Conservation (phyloP, 2,888 invertebrate species). For the Euphydryas editha region DNA sequence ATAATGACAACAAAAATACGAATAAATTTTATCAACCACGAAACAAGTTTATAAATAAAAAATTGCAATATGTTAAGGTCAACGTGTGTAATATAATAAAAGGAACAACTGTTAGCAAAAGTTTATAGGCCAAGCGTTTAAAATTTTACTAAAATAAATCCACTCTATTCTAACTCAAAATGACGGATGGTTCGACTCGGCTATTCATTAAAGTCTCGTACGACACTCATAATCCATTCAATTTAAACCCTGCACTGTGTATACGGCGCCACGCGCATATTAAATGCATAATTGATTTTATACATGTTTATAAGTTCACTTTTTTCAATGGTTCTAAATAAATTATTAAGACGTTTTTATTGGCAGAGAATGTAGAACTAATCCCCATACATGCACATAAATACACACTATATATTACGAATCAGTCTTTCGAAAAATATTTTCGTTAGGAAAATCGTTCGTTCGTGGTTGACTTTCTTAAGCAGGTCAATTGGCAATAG, state of each 20-base stretch:
- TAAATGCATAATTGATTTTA: slow-evolving; percentile 38
- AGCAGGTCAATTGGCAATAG: too few relatives aligned
- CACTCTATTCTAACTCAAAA: slow-evolving; percentile 47
- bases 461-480: too few relatives aligned
- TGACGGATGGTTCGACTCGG: slow-evolving; percentile 65
- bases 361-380: not conserved
- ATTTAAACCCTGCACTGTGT: slow-evolving; percentile 25
- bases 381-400: too few relatives aligned
- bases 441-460: too few relatives aligned
- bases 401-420: too few relatives aligned
- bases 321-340: not conserved
- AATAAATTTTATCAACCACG: too few relatives aligned
- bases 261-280: slow-evolving; percentile 25
- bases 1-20: too few relatives aligned
- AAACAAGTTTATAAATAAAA: too few relatives aligned
- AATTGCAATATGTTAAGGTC: too few relatives aligned
- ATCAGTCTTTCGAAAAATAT: too few relatives aligned
- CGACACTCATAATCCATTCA: slow-evolving; percentile 73
- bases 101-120: not conserved
- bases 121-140: not conserved
- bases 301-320: slow-evolving; percentile 36
- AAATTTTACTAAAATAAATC: slow-evolving; percentile 41
- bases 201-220: slow-evolving; percentile 74
- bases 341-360: not conserved
- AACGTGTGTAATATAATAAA: too few relatives aligned